Evolutionary conservation across 2,113 vertebrate species (phyloP).

Genomic region (Lepidiolamprologus cunningtoni): DNA sequence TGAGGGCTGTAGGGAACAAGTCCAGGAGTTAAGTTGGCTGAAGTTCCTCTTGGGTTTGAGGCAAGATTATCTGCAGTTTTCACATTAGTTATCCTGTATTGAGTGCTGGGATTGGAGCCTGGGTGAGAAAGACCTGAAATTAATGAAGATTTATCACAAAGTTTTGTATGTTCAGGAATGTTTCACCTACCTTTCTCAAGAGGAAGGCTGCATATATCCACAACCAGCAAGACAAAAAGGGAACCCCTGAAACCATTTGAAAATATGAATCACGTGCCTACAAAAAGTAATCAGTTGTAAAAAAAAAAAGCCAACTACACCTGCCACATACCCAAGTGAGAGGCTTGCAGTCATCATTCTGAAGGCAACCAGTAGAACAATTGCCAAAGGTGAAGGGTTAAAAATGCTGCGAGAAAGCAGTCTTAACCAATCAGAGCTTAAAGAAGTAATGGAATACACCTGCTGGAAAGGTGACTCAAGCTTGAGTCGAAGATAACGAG

Average conservation of each 20-base stretch:
- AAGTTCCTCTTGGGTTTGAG: background rate
- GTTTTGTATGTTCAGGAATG: too few relatives aligned
- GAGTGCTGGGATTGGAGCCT: background rate
- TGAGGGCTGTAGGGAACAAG: background rate
- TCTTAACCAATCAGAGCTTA: background rate
- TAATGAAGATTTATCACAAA: background rate
- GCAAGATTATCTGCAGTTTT: background rate
- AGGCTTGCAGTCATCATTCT: background rate
- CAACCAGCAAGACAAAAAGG: slow-evolving; percentile 8
- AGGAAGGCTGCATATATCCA: background rate
- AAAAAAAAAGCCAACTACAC: background rate
- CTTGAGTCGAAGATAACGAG: background rate
- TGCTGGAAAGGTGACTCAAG: background rate
- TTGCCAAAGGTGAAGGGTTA: accelerated
- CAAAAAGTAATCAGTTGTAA: background rate
- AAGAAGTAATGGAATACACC: background rate
- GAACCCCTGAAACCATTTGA: background rate
- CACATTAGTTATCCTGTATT: background rate
- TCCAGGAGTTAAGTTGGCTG: background rate
- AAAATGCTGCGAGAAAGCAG: background rate
- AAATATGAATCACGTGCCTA: background rate
- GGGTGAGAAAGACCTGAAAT: background rate
- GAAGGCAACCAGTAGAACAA: background rate
- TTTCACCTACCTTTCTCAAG: background rate
- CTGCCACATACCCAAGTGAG: background rate